Conservation (phyloP, 2,888 invertebrate species). For the Mythimna vitellina region DNA sequence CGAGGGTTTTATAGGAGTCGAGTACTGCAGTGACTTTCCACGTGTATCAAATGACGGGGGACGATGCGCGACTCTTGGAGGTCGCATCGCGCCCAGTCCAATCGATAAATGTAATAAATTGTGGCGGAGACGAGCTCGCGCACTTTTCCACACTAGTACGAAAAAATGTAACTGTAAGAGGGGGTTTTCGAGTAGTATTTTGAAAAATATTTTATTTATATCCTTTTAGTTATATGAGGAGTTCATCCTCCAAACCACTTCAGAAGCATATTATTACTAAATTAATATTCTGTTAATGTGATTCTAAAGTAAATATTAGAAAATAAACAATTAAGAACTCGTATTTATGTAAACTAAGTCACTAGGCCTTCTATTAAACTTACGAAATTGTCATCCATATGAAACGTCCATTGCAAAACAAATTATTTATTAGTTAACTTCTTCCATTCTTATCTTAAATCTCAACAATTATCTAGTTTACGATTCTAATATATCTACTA, state of each 20-base stretch:
- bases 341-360: conserved; percentile 11
- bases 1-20: too few species aligned
- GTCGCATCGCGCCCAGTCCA: too few species aligned
- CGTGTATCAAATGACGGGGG: too few species aligned
- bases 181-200: too few species aligned
- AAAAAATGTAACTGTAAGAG: too few species aligned
- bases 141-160: too few species aligned
- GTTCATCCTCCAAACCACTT: neutral
- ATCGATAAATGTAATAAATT: too few species aligned
- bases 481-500: conserved; percentile 25
- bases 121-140: too few species aligned
- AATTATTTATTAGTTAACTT: conserved; percentile 44
- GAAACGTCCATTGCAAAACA: conserved; percentile 10
- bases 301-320: neutral
- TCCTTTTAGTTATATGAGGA: too few species aligned
- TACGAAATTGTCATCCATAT: conserved; percentile 11
- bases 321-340: neutral
- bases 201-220: too few species aligned
- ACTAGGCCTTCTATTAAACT: neutral
- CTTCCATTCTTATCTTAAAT: conserved; percentile 53
- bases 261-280: neutral
- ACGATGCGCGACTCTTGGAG: too few species aligned
- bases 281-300: neutral
- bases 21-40: too few species aligned
- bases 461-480: conserved; percentile 43